Percentiles rank a stretch among this genome's conserved stretches.
Conservation (phyloP, 2,888 invertebrate species). For the Tetragonula carbonaria region DNA sequence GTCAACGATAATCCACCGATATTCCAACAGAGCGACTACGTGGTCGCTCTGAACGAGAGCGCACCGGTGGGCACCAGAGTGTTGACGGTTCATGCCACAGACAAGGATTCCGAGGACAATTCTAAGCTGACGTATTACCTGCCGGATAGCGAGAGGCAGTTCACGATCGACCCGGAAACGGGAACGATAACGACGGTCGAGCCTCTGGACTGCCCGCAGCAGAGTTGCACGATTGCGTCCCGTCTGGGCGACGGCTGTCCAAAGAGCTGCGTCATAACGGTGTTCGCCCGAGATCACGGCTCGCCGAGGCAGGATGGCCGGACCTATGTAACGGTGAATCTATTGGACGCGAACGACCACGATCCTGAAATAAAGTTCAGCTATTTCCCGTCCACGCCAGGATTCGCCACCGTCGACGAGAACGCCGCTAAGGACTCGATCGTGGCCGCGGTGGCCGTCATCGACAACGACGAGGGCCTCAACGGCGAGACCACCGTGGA, state of each 20-base stretch:
- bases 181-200: conserved; percentile 95
- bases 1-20: conserved; percentile 98
- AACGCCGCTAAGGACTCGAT: conserved; percentile 95
- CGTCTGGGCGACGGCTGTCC: conserved; percentile 88
- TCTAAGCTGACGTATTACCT: conserved; percentile 96
- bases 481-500: conserved; percentile 95
- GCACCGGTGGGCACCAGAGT: conserved; percentile 95
- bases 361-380: conserved; percentile 95
- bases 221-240: conserved; percentile 87
- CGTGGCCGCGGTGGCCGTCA: conserved; percentile 96
- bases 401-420: conserved; percentile 96
- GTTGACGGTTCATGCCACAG: conserved; percentile 96
- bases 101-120: conserved; percentile 96
- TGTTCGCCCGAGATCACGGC: conserved; percentile 97
- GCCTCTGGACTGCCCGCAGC: conserved; percentile 92
- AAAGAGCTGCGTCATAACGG: conserved; percentile 97
- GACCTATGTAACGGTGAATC: conserved; percentile 96
- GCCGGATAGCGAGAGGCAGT: conserved; percentile 93
- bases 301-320: conserved; percentile 95
- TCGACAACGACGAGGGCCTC: conserved; percentile 95
- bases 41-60: conserved; percentile 96
- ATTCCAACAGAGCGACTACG: conserved; percentile 97
- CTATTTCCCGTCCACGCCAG: conserved; percentile 92
- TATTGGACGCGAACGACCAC: conserved; percentile 97
- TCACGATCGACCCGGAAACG: conserved; percentile 95